phyloP scores from a whole-genome alignment of 2,113 vertebrate genomes.

The Leptosomus discolor region DNA sequence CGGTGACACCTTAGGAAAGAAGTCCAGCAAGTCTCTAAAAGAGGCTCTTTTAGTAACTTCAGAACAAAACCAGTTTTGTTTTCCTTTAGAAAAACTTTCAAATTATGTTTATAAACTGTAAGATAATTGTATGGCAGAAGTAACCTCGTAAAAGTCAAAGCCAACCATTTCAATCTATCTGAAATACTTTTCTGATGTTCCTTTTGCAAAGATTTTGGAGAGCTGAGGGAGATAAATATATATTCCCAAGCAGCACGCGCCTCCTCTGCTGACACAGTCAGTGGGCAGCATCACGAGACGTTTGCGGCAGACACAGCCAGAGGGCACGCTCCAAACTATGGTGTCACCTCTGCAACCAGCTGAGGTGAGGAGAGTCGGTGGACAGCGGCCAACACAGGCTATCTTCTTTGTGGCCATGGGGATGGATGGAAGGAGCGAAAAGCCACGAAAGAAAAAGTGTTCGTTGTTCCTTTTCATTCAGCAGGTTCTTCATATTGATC shows the following conservation, averaged over 20 bases:
- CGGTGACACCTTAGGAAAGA: background rate
- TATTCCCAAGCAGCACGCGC: constrained; percentile 29
- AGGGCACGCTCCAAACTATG: constrained; percentile 76
- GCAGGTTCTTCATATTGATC: background rate
- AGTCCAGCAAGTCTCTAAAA: background rate
- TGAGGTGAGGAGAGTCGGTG: constrained; percentile 71
- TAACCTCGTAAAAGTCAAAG: background rate
- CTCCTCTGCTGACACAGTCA: background rate
- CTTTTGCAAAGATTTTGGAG: background rate
- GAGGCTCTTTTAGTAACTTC: background rate
- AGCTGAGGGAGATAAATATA: no score
- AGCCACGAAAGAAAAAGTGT: background rate
- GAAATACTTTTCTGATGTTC: background rate
- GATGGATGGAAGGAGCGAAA: constrained; percentile 30
- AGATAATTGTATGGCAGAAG: background rate
- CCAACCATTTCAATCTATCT: background rate
- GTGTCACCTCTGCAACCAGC: constrained; percentile 76
- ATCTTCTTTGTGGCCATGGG: constrained; percentile 67
- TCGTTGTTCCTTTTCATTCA: background rate
- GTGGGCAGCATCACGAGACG: constrained; percentile 20
- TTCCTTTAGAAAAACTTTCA: background rate
- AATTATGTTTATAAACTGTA: background rate
- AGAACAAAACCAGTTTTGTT: background rate
- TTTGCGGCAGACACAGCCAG: constrained; percentile 65
- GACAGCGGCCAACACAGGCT: constrained; percentile 71